Base-by-base conservation (phyloP, 2,888 invertebrate genomes). In the Lottia scabra region DNA sequence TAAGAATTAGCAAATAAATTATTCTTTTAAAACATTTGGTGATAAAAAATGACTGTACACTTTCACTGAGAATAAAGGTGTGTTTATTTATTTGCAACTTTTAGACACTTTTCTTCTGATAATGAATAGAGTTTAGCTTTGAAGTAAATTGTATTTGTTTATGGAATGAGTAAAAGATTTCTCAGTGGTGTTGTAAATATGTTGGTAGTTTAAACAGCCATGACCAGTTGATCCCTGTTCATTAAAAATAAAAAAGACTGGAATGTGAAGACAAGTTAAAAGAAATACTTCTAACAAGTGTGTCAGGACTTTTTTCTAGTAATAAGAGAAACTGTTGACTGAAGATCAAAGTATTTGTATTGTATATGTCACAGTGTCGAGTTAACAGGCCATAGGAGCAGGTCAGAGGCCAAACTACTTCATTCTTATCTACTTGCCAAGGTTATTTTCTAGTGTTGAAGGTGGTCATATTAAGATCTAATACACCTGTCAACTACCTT, bases 341-440 rank as follows among this genome's bases (percentile, higher is more conserved):
- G 23, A 56, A 56, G 56, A 56, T 56, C 56, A 56, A 56, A 56
- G 56, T 56, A 23, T 56, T 56, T 56, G 56, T 56, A 56, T 56
- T 56, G 56, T 56, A 56, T 56, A 56, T 56, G 56, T 56, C 56
- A 56, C 56, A 56, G 56, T 56, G 56, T 56, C 56, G 56, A 56
- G 56, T 56, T 56, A 56, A 13, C 56, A 56, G 56, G 56, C 56
- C 23, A 23, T 19, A 23, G 56, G 19, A 56, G 56, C 12, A 6
- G 56, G 56, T 56, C 56, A 56, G 56, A 56, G 56, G 56, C 19
- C 56, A 56, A 23, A 23, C 19, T 23, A 19, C 56, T 23, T 56
- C 19, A 23, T 56, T 19, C 23, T 56, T 56, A 23, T 19, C 23
- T 19, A 19, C 23, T 23, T 23, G 56, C 19, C 23, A 56, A 23